phyloP scores from a whole-genome alignment of 2,113 vertebrate species.

The Monarcha castaneiventris region DNA sequence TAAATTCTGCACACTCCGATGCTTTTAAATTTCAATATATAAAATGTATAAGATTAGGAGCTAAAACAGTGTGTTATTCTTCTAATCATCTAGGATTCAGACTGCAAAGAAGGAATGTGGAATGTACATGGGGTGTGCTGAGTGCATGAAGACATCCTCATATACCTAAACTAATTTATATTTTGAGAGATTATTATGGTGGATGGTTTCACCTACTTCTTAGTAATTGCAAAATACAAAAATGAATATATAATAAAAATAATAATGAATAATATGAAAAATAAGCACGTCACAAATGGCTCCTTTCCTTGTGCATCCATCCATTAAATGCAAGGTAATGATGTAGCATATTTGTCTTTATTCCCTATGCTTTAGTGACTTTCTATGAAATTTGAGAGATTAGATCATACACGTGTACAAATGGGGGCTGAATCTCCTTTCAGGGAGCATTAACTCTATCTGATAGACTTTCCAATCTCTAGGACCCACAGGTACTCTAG shows the following conservation, averaged over 20 bases:
- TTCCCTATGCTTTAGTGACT: neutral
- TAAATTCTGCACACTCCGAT: neutral
- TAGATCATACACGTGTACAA: neutral
- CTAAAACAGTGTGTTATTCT: neutral
- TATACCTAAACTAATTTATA: neutral
- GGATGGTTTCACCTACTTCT: neutral
- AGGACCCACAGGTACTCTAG: neutral
- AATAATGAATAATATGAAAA: neutral
- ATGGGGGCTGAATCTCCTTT: neutral
- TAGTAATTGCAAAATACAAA: neutral
- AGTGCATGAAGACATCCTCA: neutral
- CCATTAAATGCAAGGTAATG: neutral
- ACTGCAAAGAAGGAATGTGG: neutral
- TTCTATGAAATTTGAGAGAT: neutral
- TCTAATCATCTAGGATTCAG: neutral
- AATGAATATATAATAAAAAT: neutral
- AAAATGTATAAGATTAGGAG: neutral
- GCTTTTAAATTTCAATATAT: neutral
- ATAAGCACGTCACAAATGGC: neutral
- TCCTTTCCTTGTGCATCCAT: neutral
- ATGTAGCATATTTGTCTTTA: neutral
- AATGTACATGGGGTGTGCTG: neutral
- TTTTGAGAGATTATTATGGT: neutral
- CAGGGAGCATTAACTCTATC: neutral
- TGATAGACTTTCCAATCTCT: neutral